These are phyloP conservation scores for Okamejei kenojei DNA, from an alignment of 2,797 vertebrate genomes.

Conservation along the genomic window DNA sequence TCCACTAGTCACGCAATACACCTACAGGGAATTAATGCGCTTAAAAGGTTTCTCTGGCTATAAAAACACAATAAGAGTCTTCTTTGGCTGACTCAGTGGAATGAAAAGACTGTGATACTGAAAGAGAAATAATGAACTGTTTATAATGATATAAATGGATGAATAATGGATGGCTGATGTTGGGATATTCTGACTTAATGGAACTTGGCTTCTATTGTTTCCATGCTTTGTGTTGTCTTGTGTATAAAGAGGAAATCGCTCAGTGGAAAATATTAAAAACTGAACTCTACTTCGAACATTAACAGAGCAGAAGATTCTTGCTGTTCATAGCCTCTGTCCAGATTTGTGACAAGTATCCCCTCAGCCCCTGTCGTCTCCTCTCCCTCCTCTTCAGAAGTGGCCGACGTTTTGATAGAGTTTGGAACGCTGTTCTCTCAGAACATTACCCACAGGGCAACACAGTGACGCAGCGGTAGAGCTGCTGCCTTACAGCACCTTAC, in stretches of 20 bases:
- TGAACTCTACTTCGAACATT: background rate
- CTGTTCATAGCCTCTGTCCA: background rate
- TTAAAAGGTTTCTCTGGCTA: slow-evolving; percentile 1
- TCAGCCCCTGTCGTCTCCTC: background rate
- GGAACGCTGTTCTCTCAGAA: background rate
- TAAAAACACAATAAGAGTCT: slow-evolving; percentile 30
- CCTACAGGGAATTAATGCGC: slow-evolving; percentile 22
- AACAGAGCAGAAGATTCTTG: background rate
- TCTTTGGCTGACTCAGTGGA: slow-evolving; percentile 5
- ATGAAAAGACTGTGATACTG: background rate
- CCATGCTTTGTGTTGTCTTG: slow-evolving; percentile 61
- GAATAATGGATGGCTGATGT: slow-evolving; percentile 67
- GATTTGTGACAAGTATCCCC: background rate
- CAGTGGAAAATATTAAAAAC: slow-evolving; percentile 49
- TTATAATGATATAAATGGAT: slow-evolving; percentile 53
- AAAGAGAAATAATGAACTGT: background rate
- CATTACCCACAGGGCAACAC: background rate
- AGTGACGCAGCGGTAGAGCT: no score
- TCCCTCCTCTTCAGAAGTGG: background rate
- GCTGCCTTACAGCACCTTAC: no score
- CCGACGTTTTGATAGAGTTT: no score
- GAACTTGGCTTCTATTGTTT: slow-evolving; percentile 63
- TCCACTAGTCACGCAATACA: slow-evolving; percentile 6
- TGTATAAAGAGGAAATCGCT: slow-evolving; percentile 48
- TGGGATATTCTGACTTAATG: slow-evolving; percentile 63